Conservation (phyloP, 1,140 invertebrate genomes). For the Zaprionus kolodkinae region DNA sequence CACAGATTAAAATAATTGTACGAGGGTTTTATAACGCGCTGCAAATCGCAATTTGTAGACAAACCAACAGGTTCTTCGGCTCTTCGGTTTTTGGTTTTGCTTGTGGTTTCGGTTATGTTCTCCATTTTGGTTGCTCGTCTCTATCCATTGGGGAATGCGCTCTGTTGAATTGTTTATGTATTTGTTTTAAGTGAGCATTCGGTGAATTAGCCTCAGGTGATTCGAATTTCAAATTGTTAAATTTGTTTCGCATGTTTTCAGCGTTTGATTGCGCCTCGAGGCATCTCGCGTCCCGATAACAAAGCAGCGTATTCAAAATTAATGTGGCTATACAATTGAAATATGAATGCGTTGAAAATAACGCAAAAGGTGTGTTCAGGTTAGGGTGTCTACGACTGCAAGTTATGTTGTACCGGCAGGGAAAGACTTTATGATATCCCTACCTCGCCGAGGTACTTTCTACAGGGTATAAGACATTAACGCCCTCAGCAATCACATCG, state of each 20-base stretch:
- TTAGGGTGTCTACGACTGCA: neutral
- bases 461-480: conserved; percentile 4
- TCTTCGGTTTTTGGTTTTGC: neutral
- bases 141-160: conserved; percentile 67
- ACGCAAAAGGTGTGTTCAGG: neutral
- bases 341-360: conserved; percentile 5
- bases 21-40: conserved; percentile 28
- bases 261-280: conserved; percentile 34
- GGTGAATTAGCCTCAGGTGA: conserved; percentile 71
- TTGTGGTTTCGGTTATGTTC: neutral
- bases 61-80: conserved; percentile 61
- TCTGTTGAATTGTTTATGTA: conserved; percentile 52
- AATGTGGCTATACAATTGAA: conserved; percentile 16
- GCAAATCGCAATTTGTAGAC: conserved; percentile 56
- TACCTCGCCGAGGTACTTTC: neutral
- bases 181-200: conserved; percentile 72
- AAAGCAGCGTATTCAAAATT: conserved; percentile 10
- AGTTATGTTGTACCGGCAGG: neutral
- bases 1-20: conserved; percentile 80
- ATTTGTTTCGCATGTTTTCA: conserved; percentile 25
- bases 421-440: neutral
- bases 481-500: neutral
- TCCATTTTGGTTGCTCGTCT: conserved; percentile 8
- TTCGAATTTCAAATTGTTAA: conserved; percentile 61
- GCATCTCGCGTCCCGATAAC: neutral